Evolutionary conservation across 2,888 invertebrate genomes (phyloP).

Genomic region (Alloplasta piceator): DNA sequence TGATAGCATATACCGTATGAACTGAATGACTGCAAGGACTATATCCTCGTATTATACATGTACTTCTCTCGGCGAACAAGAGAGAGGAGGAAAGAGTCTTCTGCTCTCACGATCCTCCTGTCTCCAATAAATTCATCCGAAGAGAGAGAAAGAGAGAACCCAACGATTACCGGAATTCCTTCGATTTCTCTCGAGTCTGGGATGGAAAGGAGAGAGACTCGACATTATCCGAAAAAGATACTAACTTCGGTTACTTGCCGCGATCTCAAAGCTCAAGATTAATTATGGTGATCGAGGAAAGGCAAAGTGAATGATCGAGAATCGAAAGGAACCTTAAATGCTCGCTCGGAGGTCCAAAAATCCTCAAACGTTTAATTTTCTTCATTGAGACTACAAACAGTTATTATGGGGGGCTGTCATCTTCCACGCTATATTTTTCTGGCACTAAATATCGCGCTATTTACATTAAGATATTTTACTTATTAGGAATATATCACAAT

Average conservation of each 20-base stretch:
- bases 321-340: no score
- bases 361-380: no score
- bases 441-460: no score
- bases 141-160: not conserved
- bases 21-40: constrained; percentile 31
- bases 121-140: constrained; percentile 33
- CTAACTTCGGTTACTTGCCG: not conserved
- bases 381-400: no score
- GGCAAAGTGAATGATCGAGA: no score
- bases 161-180: constrained; percentile 27
- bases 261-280: no score
- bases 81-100: not conserved
- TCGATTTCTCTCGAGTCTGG: constrained; percentile 18
- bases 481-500: no score
- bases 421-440: no score
- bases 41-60: not conserved
- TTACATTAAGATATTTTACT: no score
- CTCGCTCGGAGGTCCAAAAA: no score
- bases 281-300: no score
- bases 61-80: constrained; percentile 19
- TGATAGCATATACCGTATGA: constrained; percentile 1
- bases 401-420: no score
- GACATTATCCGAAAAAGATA: not conserved
- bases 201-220: not conserved
- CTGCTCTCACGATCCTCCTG: constrained; percentile 14